Conservation (phyloP, 2,888 invertebrate species). For the Lycaena phlaeas region DNA sequence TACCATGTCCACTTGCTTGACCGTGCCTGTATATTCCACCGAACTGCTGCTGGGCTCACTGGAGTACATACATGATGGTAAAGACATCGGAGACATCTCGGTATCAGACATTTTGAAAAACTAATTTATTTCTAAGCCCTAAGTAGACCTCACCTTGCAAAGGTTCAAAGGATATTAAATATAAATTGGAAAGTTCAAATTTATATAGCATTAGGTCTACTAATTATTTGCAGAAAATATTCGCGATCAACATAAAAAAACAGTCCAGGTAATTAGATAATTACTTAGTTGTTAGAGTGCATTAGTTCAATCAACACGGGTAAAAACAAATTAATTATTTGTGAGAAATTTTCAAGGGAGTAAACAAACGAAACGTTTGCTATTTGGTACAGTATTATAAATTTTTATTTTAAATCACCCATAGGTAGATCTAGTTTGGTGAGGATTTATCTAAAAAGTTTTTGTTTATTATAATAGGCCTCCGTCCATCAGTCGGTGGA, state of each 20-base stretch:
- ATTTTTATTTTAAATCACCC: too few species aligned
- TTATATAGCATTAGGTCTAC: background rate
- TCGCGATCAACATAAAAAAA: background rate
- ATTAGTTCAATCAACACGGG: background rate
- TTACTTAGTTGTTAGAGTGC: background rate
- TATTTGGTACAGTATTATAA: too few species aligned
- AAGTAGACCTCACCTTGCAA: background rate
- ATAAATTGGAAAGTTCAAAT: constrained; percentile 2
- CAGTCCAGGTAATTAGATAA: background rate
- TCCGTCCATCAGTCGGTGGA: too few species aligned
- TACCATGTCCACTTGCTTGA: background rate
- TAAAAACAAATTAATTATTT: background rate
- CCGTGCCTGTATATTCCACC: background rate
- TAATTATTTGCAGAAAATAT: background rate
- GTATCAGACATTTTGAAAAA: background rate
- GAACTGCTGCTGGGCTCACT: constrained; percentile 6
- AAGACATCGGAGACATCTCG: background rate
- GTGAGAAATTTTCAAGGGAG: too few species aligned
- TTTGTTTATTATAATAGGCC: too few species aligned
- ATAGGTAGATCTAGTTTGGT: too few species aligned
- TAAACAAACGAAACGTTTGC: too few species aligned
- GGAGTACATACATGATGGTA: constrained; percentile 4
- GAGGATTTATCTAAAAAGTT: too few species aligned
- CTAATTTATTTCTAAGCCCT: background rate
- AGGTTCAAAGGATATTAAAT: constrained; percentile 5